Percentiles rank a stretch among this genome's conserved stretches.
phyloP scores from a whole-genome alignment of 2,113 vertebrate species.

The Narcine bancroftii region DNA sequence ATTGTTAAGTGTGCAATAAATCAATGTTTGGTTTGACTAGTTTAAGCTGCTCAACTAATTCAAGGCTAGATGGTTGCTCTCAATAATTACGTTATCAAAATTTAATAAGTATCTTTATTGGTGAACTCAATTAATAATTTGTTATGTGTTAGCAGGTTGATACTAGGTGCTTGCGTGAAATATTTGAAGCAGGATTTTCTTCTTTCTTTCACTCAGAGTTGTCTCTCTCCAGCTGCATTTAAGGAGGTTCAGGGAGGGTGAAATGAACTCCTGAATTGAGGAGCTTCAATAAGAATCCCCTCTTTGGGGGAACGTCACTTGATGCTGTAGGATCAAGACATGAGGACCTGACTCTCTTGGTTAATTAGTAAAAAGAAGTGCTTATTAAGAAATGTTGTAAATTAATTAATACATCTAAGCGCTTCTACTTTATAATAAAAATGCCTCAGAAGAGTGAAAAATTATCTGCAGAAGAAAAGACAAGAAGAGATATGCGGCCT shows the following conservation, averaged over 20 bases:
- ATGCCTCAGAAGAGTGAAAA: no score
- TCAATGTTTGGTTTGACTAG: neutral
- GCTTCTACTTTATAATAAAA: no score
- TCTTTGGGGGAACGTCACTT: no score
- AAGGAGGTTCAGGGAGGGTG: neutral
- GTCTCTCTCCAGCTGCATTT: neutral
- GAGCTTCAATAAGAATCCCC: neutral
- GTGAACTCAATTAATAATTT: neutral
- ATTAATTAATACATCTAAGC: no score
- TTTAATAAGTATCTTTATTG: neutral
- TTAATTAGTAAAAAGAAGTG: no score
- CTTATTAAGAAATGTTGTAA: no score
- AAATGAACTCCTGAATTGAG: neutral
- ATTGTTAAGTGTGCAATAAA: neutral
- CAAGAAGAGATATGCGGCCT: no score
- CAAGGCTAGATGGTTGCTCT: neutral
- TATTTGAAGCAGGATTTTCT: neutral
- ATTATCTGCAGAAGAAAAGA: no score
- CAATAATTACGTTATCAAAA: neutral
- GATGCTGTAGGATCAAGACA: no score
- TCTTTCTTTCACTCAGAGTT: neutral
- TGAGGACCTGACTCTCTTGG: no score
- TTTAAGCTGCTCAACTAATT: neutral
- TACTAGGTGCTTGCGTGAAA: neutral
- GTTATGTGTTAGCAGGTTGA: neutral